Base-by-base conservation (phyloP, 2,797 vertebrate genomes). In the Enteromius fasciolatus region DNA sequence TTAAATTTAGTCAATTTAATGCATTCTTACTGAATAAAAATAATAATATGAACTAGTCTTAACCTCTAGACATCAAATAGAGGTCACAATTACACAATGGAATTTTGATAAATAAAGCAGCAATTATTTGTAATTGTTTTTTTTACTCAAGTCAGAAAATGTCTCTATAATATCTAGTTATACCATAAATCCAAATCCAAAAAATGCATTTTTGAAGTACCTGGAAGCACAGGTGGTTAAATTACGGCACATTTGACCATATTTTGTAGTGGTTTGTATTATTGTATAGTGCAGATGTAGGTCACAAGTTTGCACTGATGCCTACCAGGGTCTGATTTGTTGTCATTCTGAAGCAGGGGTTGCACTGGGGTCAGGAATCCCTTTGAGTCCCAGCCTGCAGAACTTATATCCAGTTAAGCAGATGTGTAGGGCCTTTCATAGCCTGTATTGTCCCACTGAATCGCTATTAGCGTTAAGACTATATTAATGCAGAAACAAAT, bases 331-430 rank as follows among this genome's bases (percentile, higher is more conserved):
- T 31, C 57, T 69, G 78, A 76, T 75, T 76, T 80, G 44, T 63
- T 76, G 52, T 76, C 44, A 31, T 66, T 74, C 39, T 59, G 36
- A 12, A n/a, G 59, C 25, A 20, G 70, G 25, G 57, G 67, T 78
- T 23, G 17, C 28, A 39, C 44, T 75, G 41, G 12, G 63, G 63
- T 76, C 70, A 82, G 14, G n/a, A 64, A 64, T n/a, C n/a, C 15
- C 28, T 50, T 66, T 78, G 41, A 33, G 20, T 66, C 18, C 46
- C 20, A 52, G 20, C 31, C 44, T 64, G 28, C 28, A 33, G 28
- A 64, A 52, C 36, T 50, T 52, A 33, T 52, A 75, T 80, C 50
- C 39, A 66, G 17, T 31, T 81, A 17, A 80, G 31, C 78, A 70
- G 52, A 76, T 80, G 63, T 18, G 15, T 67, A 39, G 50, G 46